Base-by-base conservation (phyloP, 1,140 invertebrate genomes). In the Lasioglossum baleicum region DNA sequence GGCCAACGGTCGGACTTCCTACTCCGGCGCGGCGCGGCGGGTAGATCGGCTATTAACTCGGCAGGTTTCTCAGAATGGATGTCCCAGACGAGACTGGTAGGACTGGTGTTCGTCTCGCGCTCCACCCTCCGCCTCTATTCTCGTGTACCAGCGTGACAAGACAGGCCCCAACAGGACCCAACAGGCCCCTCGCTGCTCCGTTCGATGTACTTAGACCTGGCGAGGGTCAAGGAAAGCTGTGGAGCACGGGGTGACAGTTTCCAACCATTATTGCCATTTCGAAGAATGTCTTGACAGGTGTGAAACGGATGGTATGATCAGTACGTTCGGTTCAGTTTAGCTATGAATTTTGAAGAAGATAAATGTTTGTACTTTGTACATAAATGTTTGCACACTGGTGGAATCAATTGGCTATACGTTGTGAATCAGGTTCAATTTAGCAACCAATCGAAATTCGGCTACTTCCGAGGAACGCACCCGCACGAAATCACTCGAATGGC, bases 61-160 rank as follows among this genome's bases (percentile, higher is more conserved):
- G 87, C 87, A 84, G 88, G 84, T 89, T 89, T 88, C 87, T 89
- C 70, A 85, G 88, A 89, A 89, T 88, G 88, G 84, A 89, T 76
- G 84, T 83, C 83, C 53, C 83, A 83, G 88, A 84, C 85, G 71
- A 72, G 83, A 84, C 67, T 82, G 74, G 71, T 61, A 82, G 66
- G 65, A 82, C 81, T 71, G 81, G 81, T 81, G 83, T 53, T 53
- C 66, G 58, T 58, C 22, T n/a, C 40, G 42, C 75, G 42, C 67
- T 2, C 76, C 69, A 79, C 69, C 76, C 76, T 80, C 65, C 61
- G 63, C 76, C 68, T 63, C 76, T 69, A 80, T 80, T 82, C 76
- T 80, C 51, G 13, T 53, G 51, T 82, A 60, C 64, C n/a, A 48
- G 20, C 65, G n/a, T 64, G 31, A n/a, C 44, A 44, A 53, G 51